Evolutionary conservation across 92 coral and sea anemone species (phyloP), one percentile per base, ranked within the genome.

Genomic region (Galaxea fascicularis): DNA sequence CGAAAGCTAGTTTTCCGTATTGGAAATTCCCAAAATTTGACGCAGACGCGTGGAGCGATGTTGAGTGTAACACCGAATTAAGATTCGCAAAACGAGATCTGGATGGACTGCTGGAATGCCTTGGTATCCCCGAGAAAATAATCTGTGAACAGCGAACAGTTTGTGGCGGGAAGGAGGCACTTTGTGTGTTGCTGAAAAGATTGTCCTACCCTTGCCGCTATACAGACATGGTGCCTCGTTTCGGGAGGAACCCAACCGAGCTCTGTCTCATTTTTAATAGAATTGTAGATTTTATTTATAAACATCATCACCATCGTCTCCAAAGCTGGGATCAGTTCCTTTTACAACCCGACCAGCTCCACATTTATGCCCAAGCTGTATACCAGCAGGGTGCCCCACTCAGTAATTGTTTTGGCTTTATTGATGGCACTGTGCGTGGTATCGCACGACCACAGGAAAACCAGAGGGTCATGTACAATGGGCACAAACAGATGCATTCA

Each of bases 181-280:
- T 79, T 45, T 80, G 79, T 29, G 69, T 86, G 53, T 51, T 86
- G 0, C 45, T 86, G 30, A 77, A 68, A 86, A 78, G 85, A 22
- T 41, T 87, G 52, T 76, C 86, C 3, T 79, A 63, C 62, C 82
- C 81, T 4, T 72, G 82, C 62, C 57, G 75, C 24, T 79, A 70
- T 44, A 73, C 79, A 4, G 86, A 87, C 26, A 80, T 79, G 85
- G 89, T 85, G 16, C 30, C 68, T 8, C 31, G 89, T 15, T 85
- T 85, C 53, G 89, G 89, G 14, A 59, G 71, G 25, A 85, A 76
- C 41, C 89, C 89, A 28, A 85, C 89, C 44, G 83, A 85, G 62
- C 74, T 85, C n/a, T 85, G 89, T 29, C 25, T 84, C 12, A 85
- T 85, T 3, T 85, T 85, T 77, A 85, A 75, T 21, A 16, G 20